Conservation (phyloP, 2,888 invertebrate genomes). For the Clistopyga incitator region DNA sequence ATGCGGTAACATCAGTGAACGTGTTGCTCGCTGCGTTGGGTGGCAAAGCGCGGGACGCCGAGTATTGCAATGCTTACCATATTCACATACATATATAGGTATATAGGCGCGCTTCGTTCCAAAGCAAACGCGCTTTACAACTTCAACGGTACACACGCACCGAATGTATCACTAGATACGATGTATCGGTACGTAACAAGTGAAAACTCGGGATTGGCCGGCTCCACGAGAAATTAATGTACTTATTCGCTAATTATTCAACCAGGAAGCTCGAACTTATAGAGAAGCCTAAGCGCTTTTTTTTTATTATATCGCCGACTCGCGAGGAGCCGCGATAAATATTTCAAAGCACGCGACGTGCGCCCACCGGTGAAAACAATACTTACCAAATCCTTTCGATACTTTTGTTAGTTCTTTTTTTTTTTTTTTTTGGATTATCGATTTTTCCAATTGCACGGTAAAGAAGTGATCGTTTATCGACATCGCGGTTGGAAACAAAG, state of each 20-base stretch:
- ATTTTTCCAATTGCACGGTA: too few relatives aligned
- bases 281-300: constrained; percentile 1
- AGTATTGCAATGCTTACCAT: constrained; percentile 7
- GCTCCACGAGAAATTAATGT: constrained; percentile 35
- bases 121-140: constrained; percentile 22
- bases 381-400: constrained; percentile 23
- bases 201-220: constrained; percentile 32
- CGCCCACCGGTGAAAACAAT: background rate
- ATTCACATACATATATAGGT: background rate
- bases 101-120: background rate
- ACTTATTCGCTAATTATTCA: constrained; percentile 42
- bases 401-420: background rate
- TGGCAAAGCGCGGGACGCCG: constrained; percentile 20
- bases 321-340: background rate
- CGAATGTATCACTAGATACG: background rate
- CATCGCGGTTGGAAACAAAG: background rate
- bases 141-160: background rate
- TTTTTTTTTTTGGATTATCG: background rate
- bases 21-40: constrained; percentile 6
- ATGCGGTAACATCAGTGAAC: constrained; percentile 14
- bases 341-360: constrained; percentile 15
- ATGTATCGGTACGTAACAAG: constrained; percentile 20
- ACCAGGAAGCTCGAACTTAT: constrained; percentile 46
- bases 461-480: constrained; percentile 9
- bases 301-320: background rate